Evolutionary conservation across 2,113 vertebrate genomes (phyloP), one percentile per base, ranked within the genome.

Genomic region (Sprattus sprattus): DNA sequence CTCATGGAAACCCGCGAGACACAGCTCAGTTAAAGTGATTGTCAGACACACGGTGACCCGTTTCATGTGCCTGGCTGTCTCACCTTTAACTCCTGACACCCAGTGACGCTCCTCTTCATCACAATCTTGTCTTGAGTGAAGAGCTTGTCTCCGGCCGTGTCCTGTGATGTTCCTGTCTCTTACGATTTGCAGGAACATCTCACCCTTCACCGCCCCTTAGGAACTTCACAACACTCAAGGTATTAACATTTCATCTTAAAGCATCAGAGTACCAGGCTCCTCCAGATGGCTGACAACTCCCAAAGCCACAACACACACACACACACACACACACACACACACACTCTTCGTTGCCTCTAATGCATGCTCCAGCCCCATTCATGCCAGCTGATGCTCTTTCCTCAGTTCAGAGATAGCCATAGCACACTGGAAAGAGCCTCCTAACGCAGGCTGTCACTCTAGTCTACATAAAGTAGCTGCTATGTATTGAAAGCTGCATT

Each of bases 241-340:
- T 92, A 92, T 94, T 92, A 93, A 93, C 89, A 89, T 92, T 94
- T 93, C 84, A 92, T 92, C 92, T 81, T 45, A 83, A 82, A 88
- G 87, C 90, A 85, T 92, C 88, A 83, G 83, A 91, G 54, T 67
- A n/a, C 64, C 64, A 10, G 64, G 28, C n/a, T 67, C 25, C 28
- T 67, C 25, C 22, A 25, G 64, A 28, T 25, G n/a, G 9, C 10
- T 1, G 64, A 28, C 64, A 28, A 28, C 6, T 67, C 64, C 64
- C 64, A 67, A 67, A 28, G 64, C 25, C 64, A 28, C 64, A 25
- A 67, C 22, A 67, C 39, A 39, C 39, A 39, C 39, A 39, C 39
- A 39, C 39, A 39, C 39, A 39, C 39, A 39, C 39, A 39, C 39
- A 39, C 39, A 39, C 39, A 39, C 39, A 39, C 39, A 39, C 39